phyloP scores from a whole-genome alignment of 2,888 invertebrate species.

The Sepioteuthis lessoniana region DNA sequence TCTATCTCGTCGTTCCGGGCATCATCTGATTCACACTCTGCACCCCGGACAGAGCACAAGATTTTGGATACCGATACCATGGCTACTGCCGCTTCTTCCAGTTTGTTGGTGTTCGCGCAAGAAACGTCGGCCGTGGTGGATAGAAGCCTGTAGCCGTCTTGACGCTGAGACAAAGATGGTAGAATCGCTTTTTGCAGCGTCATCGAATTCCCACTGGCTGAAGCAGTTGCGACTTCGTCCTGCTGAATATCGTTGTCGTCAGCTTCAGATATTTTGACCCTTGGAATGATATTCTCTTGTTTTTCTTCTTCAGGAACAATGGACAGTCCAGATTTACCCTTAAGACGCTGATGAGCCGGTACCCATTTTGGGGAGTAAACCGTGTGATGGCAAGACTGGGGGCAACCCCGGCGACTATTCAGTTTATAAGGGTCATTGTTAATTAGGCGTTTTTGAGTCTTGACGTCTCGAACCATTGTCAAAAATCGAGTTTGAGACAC shows the following conservation, averaged over 20 bases:
- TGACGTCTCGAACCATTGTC: not conserved
- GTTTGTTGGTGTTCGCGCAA: not conserved
- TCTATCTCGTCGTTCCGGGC: not conserved
- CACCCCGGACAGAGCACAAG: not conserved
- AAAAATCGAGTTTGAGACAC: slow-evolving; percentile 20
- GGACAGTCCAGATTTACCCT: slow-evolving; percentile 37
- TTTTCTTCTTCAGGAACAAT: slow-evolving; percentile 40
- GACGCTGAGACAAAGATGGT: not conserved
- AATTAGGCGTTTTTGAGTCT: not conserved
- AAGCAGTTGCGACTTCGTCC: not conserved
- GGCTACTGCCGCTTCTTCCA: not conserved
- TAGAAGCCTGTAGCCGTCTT: slow-evolving; percentile 35
- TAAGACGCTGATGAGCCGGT: not conserved
- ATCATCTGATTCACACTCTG: not conserved
- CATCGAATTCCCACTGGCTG: not conserved
- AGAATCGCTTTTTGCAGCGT: not conserved
- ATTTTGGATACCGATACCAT: not conserved
- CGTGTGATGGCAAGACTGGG: slow-evolving; percentile 36
- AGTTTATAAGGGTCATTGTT: slow-evolving; percentile 34
- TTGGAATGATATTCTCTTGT: not conserved
- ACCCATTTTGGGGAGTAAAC: slow-evolving; percentile 37
- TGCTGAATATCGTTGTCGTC: not conserved
- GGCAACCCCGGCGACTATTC: slow-evolving; percentile 26
- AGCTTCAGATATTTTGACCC: not conserved
- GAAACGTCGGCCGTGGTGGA: not conserved